Percentiles rank a stretch among this genome's conserved stretches.
Conservation (phyloP, 2,888 invertebrate species). For the Sericinus montela region DNA sequence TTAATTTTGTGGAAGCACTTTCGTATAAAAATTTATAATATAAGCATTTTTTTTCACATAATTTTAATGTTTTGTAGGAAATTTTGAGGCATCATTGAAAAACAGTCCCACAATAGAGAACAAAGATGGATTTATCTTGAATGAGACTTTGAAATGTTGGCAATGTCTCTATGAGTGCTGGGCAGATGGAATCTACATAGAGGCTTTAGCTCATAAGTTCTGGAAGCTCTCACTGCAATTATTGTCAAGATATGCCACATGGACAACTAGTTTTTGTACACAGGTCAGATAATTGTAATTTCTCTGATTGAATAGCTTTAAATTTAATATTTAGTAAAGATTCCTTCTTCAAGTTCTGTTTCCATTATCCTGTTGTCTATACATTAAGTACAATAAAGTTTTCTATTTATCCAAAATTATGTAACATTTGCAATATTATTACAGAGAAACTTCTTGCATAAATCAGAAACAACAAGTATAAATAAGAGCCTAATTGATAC, state of each 20-base stretch:
- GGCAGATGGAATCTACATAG: conserved; percentile 88
- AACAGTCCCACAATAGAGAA: conserved; percentile 44
- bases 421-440: conserved; percentile 28
- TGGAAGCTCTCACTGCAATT: conserved; percentile 94
- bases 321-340: no score
- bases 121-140: conserved; percentile 63
- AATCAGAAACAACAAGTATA: conserved; percentile 47
- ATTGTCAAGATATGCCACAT: conserved; percentile 87
- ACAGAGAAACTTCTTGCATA: conserved; percentile 46
- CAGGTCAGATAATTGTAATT: conserved; percentile 42
- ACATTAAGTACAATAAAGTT: no score
- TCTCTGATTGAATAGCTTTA: no score
- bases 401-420: no score
- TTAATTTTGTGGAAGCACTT: background rate
- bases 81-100: conserved; percentile 59
- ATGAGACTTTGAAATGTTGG: conserved; percentile 73
- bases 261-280: conserved; percentile 76
- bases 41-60: no score
- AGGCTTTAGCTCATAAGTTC: conserved; percentile 89
- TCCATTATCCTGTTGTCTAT: no score
- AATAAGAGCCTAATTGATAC: conserved; percentile 56
- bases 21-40: no score
- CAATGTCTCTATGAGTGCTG: conserved; percentile 81
- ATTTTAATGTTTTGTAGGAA: conserved; percentile 40
- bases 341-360: no score